Conservation (phyloP, 2,113 vertebrate genomes). For the Craseonycteris thonglongyai region DNA sequence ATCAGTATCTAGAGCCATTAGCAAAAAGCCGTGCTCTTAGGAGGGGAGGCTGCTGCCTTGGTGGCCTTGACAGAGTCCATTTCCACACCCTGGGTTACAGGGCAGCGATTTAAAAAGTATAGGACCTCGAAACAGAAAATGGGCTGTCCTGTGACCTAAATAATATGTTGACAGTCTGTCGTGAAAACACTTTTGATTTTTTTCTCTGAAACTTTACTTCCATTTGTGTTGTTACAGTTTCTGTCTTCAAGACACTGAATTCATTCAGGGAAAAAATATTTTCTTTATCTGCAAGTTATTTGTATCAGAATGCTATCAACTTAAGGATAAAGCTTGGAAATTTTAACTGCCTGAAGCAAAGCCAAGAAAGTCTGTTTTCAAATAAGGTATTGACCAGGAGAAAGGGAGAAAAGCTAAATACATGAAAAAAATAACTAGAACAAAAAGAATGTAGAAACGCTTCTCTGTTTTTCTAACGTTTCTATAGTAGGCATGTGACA, state of each 20-base stretch:
- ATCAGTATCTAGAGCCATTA: slow-evolving; percentile 50
- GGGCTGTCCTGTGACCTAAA: slow-evolving; percentile 32
- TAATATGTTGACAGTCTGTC: slow-evolving; percentile 17
- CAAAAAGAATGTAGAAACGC: neutral
- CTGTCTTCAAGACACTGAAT: neutral
- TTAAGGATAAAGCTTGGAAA: neutral
- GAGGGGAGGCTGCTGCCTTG: neutral
- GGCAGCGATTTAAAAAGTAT: neutral
- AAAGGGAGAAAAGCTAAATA: neutral
- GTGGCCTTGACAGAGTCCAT: accelerated
- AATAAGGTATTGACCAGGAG: neutral
- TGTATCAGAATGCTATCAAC: neutral
- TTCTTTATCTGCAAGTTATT: neutral
- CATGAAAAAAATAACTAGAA: neutral
- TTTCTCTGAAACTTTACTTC: slow-evolving; percentile 26
- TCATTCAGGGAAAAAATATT: neutral
- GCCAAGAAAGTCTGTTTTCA: neutral
- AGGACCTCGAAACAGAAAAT: neutral
- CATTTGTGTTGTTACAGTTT: neutral
- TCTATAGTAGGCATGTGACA: neutral
- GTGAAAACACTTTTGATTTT: slow-evolving; percentile 21
- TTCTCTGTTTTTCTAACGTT: neutral
- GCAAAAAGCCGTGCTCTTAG: neutral
- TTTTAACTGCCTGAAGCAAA: neutral
- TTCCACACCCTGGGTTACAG: neutral